A percentile compares a stretch with the other conserved stretches of the same genome.
Conservation (phyloP, 1,140 invertebrate species). For the Aradophagus sp. region DNA sequence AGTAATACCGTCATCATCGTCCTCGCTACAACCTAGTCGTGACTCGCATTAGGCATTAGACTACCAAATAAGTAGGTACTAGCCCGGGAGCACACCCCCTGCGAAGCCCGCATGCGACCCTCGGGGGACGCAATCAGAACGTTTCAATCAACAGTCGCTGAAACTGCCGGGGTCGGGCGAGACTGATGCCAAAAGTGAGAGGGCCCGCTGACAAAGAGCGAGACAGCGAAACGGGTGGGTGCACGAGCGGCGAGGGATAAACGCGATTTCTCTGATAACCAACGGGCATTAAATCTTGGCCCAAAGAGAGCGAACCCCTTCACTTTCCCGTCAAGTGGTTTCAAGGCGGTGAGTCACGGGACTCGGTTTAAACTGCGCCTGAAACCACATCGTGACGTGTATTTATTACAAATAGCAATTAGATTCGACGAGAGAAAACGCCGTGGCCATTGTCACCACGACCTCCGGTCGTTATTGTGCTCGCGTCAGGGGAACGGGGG, state of each 20-base stretch:
- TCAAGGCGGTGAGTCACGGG: slow-evolving; percentile 69
- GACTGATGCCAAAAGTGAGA: slow-evolving; percentile 25
- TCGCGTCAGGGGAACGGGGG: too few species aligned
- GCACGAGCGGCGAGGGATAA: slow-evolving; percentile 45
- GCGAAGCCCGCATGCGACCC: slow-evolving; percentile 70
- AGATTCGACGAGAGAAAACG: slow-evolving; percentile 32
- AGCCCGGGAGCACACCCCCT: slow-evolving; percentile 52
- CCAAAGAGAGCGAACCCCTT: slow-evolving; percentile 68
- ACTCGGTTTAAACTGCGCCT: slow-evolving; percentile 61
- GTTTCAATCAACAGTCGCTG: slow-evolving; percentile 75
- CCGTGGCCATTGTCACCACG: slow-evolving; percentile 16
- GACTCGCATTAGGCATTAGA: slow-evolving; percentile 71
- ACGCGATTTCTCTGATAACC: slow-evolving; percentile 73
- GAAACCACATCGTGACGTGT: slow-evolving; percentile 49
- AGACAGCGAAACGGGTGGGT: too few species aligned
- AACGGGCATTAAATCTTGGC: slow-evolving; percentile 72
- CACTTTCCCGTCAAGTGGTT: slow-evolving; percentile 67
- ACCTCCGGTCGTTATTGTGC: background rate
- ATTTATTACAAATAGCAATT: slow-evolving; percentile 56
- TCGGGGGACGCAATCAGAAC: slow-evolving; percentile 74
- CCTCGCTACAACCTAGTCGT: slow-evolving; percentile 39
- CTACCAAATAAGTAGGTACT: slow-evolving; percentile 75
- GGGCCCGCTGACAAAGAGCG: too few species aligned
- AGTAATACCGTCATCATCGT: slow-evolving; percentile 49
- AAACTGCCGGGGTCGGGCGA: slow-evolving; percentile 50